These are phyloP conservation scores for Cheilosia impressa DNA, from an alignment of 2,888 invertebrate genomes.

Conservation along the genomic window DNA sequence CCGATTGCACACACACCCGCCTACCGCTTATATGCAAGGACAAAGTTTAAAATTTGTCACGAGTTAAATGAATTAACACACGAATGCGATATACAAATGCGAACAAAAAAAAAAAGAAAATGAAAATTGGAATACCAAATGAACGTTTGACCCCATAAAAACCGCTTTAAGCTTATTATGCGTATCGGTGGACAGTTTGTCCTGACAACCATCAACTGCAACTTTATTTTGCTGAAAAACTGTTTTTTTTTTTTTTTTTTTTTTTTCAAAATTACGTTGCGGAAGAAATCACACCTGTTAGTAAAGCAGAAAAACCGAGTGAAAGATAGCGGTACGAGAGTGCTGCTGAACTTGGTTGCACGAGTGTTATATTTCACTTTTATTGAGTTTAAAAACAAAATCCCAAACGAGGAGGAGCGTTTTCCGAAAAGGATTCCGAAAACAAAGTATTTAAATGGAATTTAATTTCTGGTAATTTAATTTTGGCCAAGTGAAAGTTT, in stretches of 20 bases:
- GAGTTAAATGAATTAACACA: slow-evolving; percentile 62
- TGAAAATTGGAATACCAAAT: slow-evolving; percentile 14
- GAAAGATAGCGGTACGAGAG: neutral
- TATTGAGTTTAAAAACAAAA: slow-evolving; percentile 50
- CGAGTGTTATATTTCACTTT: slow-evolving; percentile 60
- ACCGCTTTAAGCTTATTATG: slow-evolving; percentile 68
- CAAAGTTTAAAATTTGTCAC: slow-evolving; percentile 65
- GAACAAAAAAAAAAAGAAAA: slow-evolving; percentile 7
- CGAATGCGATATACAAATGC: slow-evolving; percentile 34
- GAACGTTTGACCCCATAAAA: slow-evolving; percentile 59
- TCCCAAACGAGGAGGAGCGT: slow-evolving; percentile 22
- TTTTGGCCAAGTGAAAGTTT: slow-evolving; percentile 53
- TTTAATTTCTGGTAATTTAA: slow-evolving; percentile 69
- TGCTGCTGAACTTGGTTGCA: slow-evolving; percentile 4
- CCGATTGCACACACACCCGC: no score
- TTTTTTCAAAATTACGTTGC: slow-evolving; percentile 48
- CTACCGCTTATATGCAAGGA: slow-evolving; percentile 39
- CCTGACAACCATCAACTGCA: slow-evolving; percentile 31
- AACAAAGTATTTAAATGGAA: slow-evolving; percentile 64
- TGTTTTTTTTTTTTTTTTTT: neutral
- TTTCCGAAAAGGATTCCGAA: slow-evolving; percentile 50
- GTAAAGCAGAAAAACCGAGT: slow-evolving; percentile 1
- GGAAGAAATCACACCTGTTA: slow-evolving; percentile 69
- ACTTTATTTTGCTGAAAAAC: slow-evolving; percentile 8
- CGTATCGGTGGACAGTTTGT: slow-evolving; percentile 53